Evolutionary conservation across 2,113 vertebrate species (phyloP).

Genomic region (Vireo altiloquus): DNA sequence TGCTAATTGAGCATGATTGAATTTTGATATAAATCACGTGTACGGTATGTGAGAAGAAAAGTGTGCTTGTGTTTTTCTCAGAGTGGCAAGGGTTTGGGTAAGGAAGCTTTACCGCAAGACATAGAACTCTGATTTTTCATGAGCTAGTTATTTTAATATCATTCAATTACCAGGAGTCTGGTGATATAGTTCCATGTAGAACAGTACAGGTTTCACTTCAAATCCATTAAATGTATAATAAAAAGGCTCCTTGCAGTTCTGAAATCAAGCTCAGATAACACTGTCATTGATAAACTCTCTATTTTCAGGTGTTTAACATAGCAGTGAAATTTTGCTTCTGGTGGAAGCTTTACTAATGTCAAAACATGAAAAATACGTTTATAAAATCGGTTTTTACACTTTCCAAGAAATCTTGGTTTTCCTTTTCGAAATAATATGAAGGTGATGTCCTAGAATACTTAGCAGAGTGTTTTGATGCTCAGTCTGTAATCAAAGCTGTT

Average conservation of each 20-base stretch:
- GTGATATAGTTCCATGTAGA: neutral
- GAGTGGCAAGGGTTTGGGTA: neutral
- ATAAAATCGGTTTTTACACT: neutral
- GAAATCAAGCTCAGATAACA: neutral
- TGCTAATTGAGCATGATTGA: slow-evolving; percentile 64
- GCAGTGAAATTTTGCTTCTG: neutral
- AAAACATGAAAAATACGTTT: neutral
- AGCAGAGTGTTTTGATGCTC: neutral
- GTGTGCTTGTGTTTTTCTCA: neutral
- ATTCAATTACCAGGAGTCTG: neutral
- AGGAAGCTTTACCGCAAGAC: neutral
- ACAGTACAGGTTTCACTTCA: neutral
- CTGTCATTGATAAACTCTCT: neutral
- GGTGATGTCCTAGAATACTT: neutral
- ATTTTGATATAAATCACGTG: slow-evolving; percentile 58
- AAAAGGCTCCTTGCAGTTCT: neutral
- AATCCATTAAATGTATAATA: neutral
- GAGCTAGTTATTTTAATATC: neutral
- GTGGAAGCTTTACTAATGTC: neutral
- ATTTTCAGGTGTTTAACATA: neutral
- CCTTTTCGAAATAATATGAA: neutral
- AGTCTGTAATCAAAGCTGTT: neutral
- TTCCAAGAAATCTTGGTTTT: neutral
- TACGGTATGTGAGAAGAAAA: neutral
- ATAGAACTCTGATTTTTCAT: neutral